Conservation (phyloP, 2,888 invertebrate genomes). For the Cosmia trapezina region DNA sequence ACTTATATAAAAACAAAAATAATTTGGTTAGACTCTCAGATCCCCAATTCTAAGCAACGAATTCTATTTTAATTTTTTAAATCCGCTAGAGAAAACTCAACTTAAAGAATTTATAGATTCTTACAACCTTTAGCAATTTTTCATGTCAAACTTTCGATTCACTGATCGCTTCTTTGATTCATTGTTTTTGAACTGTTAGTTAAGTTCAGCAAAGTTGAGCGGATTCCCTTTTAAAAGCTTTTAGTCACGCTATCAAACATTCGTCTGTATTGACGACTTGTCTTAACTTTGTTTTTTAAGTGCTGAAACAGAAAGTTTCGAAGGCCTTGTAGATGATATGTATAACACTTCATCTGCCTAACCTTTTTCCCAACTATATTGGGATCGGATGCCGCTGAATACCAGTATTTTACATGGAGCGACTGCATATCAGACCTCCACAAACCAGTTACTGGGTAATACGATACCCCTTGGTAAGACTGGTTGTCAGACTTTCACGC, state of each 20-base stretch:
- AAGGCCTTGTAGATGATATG: background rate
- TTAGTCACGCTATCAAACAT: conserved; percentile 56
- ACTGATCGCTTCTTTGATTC: conserved; percentile 54
- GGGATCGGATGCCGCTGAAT: too few species aligned
- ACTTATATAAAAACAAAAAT: too few species aligned
- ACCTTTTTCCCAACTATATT: too few species aligned
- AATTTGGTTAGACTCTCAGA: too few species aligned
- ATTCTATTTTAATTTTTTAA: background rate
- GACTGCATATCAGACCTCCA: too few species aligned
- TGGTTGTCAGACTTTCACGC: too few species aligned
- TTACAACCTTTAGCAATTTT: conserved; percentile 16
- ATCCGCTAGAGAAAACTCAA: background rate
- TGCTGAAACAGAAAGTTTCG: conserved; percentile 28
- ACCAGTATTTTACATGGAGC: too few species aligned
- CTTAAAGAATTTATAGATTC: background rate
- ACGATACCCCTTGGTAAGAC: too few species aligned
- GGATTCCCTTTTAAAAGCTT: conserved; percentile 56
- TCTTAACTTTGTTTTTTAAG: conserved; percentile 29
- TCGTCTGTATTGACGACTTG: conserved; percentile 25
- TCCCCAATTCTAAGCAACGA: background rate
- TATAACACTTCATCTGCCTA: conserved; percentile 23
- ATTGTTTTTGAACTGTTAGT: conserved; percentile 45
- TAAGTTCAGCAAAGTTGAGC: conserved; percentile 42
- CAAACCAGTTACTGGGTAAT: too few species aligned
- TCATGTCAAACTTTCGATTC: conserved; percentile 43